These are phyloP conservation scores for Luperina nickerlii DNA, from an alignment of 2,888 invertebrate species.

Conservation along the genomic window DNA sequence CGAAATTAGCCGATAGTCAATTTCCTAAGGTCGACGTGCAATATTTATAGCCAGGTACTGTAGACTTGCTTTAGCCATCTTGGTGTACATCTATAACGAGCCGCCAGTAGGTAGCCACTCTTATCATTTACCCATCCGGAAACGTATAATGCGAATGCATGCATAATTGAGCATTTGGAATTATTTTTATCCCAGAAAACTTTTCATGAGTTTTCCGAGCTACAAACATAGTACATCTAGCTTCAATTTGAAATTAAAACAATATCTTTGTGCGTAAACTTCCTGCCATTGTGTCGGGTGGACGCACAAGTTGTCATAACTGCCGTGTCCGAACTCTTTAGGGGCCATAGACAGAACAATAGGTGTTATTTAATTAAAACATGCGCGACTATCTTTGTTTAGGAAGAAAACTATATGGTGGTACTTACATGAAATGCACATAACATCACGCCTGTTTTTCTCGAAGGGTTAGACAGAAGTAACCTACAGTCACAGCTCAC, in stretches of 20 bases:
- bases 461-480: too few relatives aligned
- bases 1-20: too few relatives aligned
- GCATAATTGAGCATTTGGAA: not conserved
- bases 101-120: not conserved
- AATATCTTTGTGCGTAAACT: conserved; percentile 29
- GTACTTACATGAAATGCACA: too few relatives aligned
- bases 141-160: not conserved
- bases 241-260: conserved; percentile 28
- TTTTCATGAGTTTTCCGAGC: not conserved
- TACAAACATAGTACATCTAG: not conserved
- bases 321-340: conserved; percentile 12
- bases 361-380: conserved; percentile 53
- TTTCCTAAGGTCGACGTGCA: too few relatives aligned
- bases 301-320: conserved; percentile 36
- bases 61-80: not conserved
- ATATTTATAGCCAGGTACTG: too few relatives aligned
- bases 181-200: not conserved
- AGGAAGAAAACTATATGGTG: conserved; percentile 25
- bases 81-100: not conserved
- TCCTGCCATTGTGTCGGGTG: conserved; percentile 54
- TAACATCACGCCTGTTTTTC: too few relatives aligned
- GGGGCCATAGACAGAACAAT: conserved; percentile 57
- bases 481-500: too few relatives aligned
- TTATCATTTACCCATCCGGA: too few relatives aligned
- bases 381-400: conserved; percentile 26